These are phyloP conservation scores for Phataginus tricuspis DNA, from an alignment of 2,797 vertebrate species.

Conservation along the genomic window DNA sequence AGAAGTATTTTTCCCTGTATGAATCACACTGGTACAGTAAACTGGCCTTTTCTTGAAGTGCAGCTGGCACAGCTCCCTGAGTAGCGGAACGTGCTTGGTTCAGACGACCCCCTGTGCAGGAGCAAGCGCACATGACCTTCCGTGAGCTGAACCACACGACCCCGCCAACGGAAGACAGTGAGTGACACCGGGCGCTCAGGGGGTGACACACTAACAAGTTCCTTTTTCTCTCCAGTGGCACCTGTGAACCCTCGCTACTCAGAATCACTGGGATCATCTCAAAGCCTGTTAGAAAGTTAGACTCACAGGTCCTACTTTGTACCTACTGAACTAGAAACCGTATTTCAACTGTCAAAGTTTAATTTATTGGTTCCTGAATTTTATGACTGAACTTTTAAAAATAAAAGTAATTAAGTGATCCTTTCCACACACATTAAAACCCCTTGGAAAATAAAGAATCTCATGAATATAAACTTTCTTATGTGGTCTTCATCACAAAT, in stretches of 20 bases:
- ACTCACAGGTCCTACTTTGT: not conserved
- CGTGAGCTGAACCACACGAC: not conserved
- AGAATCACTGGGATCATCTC: not conserved
- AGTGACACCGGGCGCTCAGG: not conserved
- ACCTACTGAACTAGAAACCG: not conserved
- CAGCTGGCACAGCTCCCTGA: not conserved
- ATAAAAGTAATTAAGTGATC: not conserved
- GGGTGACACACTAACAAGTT: not conserved
- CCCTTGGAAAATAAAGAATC: not conserved
- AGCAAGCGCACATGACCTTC: not conserved
- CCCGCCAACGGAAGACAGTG: not conserved
- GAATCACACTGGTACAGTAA: not conserved
- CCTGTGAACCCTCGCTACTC: not conserved
- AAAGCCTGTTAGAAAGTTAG: not conserved
- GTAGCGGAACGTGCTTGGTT: not conserved
- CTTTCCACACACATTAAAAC: not conserved
- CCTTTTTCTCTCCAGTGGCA: not conserved
- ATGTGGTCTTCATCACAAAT: not conserved
- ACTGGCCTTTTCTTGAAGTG: not conserved
- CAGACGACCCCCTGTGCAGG: conserved; percentile 40
- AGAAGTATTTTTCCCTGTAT: not conserved
- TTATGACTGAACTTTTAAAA: not conserved
- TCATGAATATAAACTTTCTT: not conserved
- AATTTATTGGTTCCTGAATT: not conserved
- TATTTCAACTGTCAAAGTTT: not conserved